phyloP scores from a whole-genome alignment of 2,113 vertebrate genomes.

The Calidris pygmaea region DNA sequence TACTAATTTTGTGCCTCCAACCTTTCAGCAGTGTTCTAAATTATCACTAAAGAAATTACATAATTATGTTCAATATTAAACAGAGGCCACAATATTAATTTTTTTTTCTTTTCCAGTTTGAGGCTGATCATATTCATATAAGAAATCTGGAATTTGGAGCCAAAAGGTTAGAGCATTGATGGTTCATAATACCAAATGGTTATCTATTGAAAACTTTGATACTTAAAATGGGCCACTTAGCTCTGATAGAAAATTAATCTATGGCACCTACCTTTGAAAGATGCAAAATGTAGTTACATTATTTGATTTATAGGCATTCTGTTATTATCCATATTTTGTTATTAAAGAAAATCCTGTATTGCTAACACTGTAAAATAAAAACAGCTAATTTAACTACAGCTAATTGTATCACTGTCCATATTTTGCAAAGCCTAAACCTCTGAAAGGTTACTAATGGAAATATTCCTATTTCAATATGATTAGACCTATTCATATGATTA shows the following conservation, averaged over 20 bases:
- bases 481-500: slow-evolving; percentile 14
- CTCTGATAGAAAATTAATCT: background rate
- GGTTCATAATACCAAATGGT: background rate
- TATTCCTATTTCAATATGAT: slow-evolving; percentile 32
- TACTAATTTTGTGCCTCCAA: background rate
- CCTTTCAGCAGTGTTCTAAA: background rate
- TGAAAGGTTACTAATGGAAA: background rate
- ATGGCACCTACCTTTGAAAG: background rate
- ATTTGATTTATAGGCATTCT: background rate
- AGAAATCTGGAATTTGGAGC: background rate
- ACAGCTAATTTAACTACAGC: background rate
- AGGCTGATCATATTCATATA: background rate
- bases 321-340: background rate
- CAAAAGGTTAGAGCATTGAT: background rate
- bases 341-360: background rate
- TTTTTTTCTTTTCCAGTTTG: background rate
- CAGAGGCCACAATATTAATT: background rate
- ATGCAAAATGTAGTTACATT: background rate
- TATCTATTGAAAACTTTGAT: background rate
- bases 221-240: background rate
- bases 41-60: background rate
- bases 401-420: background rate
- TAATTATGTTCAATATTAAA: background rate
- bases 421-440: background rate
- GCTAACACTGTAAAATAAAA: background rate